These are phyloP conservation scores for Neoscelio sp. DNA, from an alignment of 2,888 invertebrate genomes.

Conservation along the genomic window DNA sequence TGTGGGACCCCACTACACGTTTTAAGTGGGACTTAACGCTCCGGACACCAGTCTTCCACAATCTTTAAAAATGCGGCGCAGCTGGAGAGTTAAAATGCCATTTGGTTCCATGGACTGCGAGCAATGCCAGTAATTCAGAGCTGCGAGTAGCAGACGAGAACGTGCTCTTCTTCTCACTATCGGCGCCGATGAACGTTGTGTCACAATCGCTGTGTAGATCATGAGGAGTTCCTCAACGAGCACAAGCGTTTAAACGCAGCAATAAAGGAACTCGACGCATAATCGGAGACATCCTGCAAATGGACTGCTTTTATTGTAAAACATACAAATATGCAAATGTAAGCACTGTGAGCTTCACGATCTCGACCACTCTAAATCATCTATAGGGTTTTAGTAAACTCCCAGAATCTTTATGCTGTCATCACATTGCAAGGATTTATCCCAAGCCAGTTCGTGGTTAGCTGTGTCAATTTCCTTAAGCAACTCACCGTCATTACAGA, in stretches of 20 bases:
- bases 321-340: conserved; percentile 39
- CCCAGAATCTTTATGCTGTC: conserved; percentile 17
- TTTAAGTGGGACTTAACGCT: too few relatives aligned
- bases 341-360: conserved; percentile 8
- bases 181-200: too few relatives aligned
- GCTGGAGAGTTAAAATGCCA: conserved; percentile 4
- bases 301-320: conserved; percentile 29
- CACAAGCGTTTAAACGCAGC: conserved; percentile 7
- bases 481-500: neutral
- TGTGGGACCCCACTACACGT: neutral
- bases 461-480: neutral
- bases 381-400: neutral
- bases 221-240: too few relatives aligned
- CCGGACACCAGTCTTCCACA: too few relatives aligned
- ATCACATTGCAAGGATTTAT: neutral
- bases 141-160: too few relatives aligned
- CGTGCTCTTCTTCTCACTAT: too few relatives aligned
- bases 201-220: too few relatives aligned
- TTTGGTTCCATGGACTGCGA: neutral
- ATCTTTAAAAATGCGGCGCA: neutral
- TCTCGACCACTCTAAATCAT: conserved; percentile 7
- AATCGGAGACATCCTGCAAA: conserved; percentile 26
- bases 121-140: too few relatives aligned
- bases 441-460: neutral
- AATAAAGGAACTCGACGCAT: neutral